Conservation (phyloP, 1,140 invertebrate species). For the Drosophila ercepeae region DNA sequence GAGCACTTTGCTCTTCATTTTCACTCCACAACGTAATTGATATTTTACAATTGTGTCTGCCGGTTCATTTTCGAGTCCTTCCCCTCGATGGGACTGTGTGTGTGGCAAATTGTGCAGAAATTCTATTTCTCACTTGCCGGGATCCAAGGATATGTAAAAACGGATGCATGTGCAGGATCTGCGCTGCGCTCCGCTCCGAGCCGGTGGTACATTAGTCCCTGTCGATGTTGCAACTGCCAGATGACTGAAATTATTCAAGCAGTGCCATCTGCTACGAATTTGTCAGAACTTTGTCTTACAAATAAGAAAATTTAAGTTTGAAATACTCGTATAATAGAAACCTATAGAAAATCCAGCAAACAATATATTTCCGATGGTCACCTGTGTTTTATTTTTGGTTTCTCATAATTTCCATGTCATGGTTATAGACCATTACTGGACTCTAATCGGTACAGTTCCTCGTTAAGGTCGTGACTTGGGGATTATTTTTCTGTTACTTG, state of each 20-base stretch:
- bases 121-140: constrained; percentile 63
- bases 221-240: constrained; percentile 36
- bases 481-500: constrained; percentile 18
- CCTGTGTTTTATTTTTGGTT: background rate
- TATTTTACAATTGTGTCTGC: constrained; percentile 73
- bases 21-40: constrained; percentile 71
- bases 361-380: background rate
- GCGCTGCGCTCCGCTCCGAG: constrained; percentile 5
- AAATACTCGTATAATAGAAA: too few species aligned
- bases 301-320: background rate
- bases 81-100: background rate
- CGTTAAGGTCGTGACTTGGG: constrained; percentile 37
- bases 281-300: constrained; percentile 7
- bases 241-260: constrained; percentile 41
- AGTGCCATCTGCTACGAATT: constrained; percentile 32
- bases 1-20: constrained; percentile 67
- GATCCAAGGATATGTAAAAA: constrained; percentile 27
- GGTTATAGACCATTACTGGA: constrained; percentile 32
- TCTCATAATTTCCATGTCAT: constrained; percentile 21
- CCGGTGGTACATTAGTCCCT: constrained; percentile 42
- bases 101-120: constrained; percentile 75
- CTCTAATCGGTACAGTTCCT: constrained; percentile 28
- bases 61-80: constrained; percentile 13
- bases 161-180: constrained; percentile 31
- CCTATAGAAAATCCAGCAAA: too few species aligned